Conservation (phyloP, 23 tunicate species). For the Halocynthia aurantium region DNA sequence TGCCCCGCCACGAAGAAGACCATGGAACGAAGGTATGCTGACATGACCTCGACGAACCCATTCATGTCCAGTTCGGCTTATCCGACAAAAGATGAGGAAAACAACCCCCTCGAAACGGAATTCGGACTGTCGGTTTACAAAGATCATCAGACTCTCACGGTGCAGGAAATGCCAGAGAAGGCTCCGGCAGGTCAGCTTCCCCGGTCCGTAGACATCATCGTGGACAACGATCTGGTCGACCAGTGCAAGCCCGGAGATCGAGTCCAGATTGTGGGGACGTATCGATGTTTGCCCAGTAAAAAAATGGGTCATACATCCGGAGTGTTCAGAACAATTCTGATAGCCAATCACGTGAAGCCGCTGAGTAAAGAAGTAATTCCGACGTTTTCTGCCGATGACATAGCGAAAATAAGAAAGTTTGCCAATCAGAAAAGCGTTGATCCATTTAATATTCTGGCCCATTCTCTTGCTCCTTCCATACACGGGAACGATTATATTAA, state of each 20-base stretch:
- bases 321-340: constrained; percentile 75
- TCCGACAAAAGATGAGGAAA: constrained; percentile 96
- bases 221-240: constrained; percentile 91
- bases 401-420: constrained; percentile 74
- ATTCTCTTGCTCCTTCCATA: constrained; percentile 93
- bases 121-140: constrained; percentile 92
- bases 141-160: constrained; percentile 93
- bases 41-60: constrained; percentile 74
- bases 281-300: constrained; percentile 96
- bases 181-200: constrained; percentile 98
- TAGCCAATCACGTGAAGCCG: constrained; percentile 88
- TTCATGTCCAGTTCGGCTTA: constrained; percentile 65
- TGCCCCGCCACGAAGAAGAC: constrained; percentile 97
- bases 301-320: constrained; percentile 86
- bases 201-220: constrained; percentile 88
- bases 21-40: constrained; percentile 71
- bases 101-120: constrained; percentile 92
- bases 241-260: constrained; percentile 96
- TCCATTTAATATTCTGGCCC: constrained; percentile 72
- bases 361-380: constrained; percentile 81
- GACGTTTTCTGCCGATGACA: constrained; percentile 63
- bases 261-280: constrained; percentile 79
- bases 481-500: constrained; percentile 95
- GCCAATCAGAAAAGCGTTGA: constrained; percentile 47
- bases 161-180: constrained; percentile 99